Conservation (phyloP, 1,140 invertebrate species). For the Diuraphis noxia region DNA sequence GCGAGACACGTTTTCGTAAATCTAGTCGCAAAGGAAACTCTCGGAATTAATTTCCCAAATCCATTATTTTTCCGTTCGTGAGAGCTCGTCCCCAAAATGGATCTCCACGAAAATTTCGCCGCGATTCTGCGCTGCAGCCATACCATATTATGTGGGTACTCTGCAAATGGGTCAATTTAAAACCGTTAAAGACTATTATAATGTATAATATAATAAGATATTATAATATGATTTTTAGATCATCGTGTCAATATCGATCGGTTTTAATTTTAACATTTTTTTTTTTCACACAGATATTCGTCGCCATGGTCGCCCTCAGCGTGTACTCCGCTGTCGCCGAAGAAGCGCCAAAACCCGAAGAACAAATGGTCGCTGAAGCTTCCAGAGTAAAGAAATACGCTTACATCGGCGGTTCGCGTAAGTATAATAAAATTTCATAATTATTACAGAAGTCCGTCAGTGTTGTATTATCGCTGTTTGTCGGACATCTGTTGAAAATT, state of each 20-base stretch:
- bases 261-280: neutral
- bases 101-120: neutral
- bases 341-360: neutral
- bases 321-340: conserved; percentile 46
- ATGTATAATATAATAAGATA: too few species aligned
- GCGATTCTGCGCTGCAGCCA: neutral
- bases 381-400: conserved; percentile 54
- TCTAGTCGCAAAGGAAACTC: neutral
- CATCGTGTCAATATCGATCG: neutral
- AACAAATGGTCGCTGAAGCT: neutral
- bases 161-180: neutral
- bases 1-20: neutral
- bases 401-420: conserved; percentile 45
- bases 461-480: too few species aligned
- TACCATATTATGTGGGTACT: neutral
- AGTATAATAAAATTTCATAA: too few species aligned
- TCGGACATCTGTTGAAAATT: neutral
- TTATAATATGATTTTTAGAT: too few species aligned
- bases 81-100: neutral
- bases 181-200: too few species aligned
- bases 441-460: too few species aligned
- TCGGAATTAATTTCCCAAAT: neutral
- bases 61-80: neutral
- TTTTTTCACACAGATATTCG: conserved; percentile 2
- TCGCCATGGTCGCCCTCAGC: conserved; percentile 48